phyloP scores from a whole-genome alignment of 2,888 invertebrate genomes.

The Drosophila pseudotakahashii region DNA sequence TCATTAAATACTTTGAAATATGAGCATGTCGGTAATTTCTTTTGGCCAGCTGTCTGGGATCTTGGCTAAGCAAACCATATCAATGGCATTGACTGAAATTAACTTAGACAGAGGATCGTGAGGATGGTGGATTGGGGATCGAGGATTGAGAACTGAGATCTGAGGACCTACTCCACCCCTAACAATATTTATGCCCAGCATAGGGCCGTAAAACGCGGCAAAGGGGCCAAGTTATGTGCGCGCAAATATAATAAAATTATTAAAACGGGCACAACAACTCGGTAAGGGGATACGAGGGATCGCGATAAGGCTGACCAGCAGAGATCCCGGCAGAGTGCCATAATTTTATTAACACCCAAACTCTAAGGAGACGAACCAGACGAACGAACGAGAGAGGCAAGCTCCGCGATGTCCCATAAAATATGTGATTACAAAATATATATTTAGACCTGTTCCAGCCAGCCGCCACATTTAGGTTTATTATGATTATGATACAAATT shows the following conservation, averaged over 20 bases:
- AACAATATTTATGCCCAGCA: constrained; percentile 54
- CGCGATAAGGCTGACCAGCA: constrained; percentile 45
- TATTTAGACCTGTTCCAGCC: constrained; percentile 60
- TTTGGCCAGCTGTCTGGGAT: constrained; percentile 13
- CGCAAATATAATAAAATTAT: constrained; percentile 74
- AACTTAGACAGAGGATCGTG: constrained; percentile 35
- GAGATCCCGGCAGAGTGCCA: constrained; percentile 42
- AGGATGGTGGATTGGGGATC: constrained; percentile 9
- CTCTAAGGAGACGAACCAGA: constrained; percentile 33
- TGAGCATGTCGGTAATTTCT: constrained; percentile 37
- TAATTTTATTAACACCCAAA: constrained; percentile 74
- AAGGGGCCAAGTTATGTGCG: constrained; percentile 66
- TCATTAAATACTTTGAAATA: constrained; percentile 51
- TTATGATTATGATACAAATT: constrained; percentile 74
- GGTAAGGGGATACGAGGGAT: constrained; percentile 68
- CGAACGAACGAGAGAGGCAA: constrained; percentile 22
- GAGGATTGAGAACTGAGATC: constrained; percentile 2
- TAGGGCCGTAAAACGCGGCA: constrained; percentile 54
- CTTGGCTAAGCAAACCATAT: constrained; percentile 42
- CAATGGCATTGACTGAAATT: constrained; percentile 53
- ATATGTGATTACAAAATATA: constrained; percentile 76
- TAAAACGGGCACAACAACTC: constrained; percentile 52
- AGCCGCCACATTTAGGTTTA: constrained; percentile 65
- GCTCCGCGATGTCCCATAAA: constrained; percentile 67
- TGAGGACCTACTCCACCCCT: constrained; percentile 20